Conservation (phyloP, 1,140 invertebrate species). For the Hylaeus anthracinus region DNA sequence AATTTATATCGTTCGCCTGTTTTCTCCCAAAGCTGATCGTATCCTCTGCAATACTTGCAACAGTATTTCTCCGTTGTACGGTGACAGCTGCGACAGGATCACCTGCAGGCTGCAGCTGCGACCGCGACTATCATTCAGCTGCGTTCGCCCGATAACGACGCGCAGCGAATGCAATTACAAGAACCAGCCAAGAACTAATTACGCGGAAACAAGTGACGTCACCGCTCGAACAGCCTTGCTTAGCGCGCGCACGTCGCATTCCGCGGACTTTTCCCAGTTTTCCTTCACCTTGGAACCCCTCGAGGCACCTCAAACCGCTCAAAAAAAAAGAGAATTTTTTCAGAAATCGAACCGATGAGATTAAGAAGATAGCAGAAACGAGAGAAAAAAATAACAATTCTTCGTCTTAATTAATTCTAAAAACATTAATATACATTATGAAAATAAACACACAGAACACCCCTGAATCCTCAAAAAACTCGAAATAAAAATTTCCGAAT, state of each 20-base stretch:
- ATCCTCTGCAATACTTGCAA: background rate
- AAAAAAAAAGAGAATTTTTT: no score
- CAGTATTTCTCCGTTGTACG: background rate
- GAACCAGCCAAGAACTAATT: slow-evolving; percentile 6
- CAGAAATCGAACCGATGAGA: no score
- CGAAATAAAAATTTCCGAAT: no score
- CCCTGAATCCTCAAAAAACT: no score
- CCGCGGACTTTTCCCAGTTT: background rate
- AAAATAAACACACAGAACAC: no score
- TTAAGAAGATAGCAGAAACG: no score
- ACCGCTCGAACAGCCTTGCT: background rate
- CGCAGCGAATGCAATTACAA: slow-evolving; percentile 2
- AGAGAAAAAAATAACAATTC: no score
- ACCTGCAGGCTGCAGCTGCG: slow-evolving; percentile 20
- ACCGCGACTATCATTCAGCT: slow-evolving; percentile 13
- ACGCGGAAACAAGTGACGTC: slow-evolving; percentile 12
- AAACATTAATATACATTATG: no score
- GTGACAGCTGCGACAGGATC: slow-evolving; percentile 18
- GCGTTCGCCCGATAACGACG: background rate
- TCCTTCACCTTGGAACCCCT: background rate
- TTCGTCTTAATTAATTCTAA: no score
- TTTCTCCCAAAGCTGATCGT: background rate
- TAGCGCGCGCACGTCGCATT: background rate
- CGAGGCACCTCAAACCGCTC: background rate
- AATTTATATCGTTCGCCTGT: background rate